Base-by-base conservation (phyloP, 2,797 vertebrate species). In the Halcyon leucocephala region DNA sequence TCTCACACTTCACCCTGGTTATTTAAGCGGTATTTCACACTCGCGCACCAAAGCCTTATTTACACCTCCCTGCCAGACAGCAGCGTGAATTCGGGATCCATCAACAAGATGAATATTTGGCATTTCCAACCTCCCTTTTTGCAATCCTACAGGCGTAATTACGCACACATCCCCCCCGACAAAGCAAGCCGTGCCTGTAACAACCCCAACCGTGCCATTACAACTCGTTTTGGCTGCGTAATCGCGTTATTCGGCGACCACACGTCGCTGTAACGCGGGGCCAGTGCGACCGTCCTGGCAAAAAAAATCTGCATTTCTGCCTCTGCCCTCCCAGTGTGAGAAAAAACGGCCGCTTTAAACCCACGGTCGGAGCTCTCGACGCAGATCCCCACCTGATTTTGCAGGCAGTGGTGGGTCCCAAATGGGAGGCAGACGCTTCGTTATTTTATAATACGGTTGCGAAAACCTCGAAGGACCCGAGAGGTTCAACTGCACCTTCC, bases 251-350 rank as follows among this genome's bases (percentile, higher is more conserved):
- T 82, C 0, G 0, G 57, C 19, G 44, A 51, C 77, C n/a, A 9
- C 54, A 12, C 1, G 0, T 41, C 3, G 4, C 65, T 1, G 0
- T 14, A 90, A 84, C 0, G 0, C 0, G 1, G 4, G 4, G 15
- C 31, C 0, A 1, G 42, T 0, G 0, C 3, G 1, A 20, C 29
- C 9, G 1, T 44, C 80, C n/a, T 8, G 4, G 58, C 11, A 26
- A 51, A 14, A 35, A 81, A 74, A 82, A 55, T 62, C 54, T 29
- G 8, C n/a, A 7, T 92, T 89, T 91, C 51, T 88, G 25, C 31
- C 31, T 61, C 62, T 54, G 54, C 18, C 31, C 42, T 66, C 42
- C 22, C 33, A n/a, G 20, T 4, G 0, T 13, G 35, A 25, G 4
- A 48, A 52, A 86, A 93, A 66, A 16, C 3, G 3, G 8, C 19